These are phyloP conservation scores for Gastrophryne carolinensis DNA, from an alignment of 2,797 vertebrate genomes.

Conservation along the genomic window DNA sequence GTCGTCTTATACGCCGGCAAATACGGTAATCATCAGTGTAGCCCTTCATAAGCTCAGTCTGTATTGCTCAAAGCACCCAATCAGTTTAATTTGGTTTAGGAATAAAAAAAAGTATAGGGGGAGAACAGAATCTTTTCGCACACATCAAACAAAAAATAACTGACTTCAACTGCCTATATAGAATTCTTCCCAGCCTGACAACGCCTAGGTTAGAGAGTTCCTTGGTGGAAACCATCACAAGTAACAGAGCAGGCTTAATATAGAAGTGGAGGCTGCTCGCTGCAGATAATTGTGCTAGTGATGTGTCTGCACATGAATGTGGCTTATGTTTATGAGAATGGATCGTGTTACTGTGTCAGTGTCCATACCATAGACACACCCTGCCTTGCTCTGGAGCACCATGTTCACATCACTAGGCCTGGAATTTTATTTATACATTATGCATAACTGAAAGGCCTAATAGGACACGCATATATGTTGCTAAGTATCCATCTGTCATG, in stretches of 20 bases:
- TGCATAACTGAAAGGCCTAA: no score
- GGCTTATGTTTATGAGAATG: background rate
- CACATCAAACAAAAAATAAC: no score
- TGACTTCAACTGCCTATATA: no score
- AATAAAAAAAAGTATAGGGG: no score
- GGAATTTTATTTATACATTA: background rate
- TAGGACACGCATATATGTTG: no score
- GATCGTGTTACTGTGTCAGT: background rate
- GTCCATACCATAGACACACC: constrained; percentile 5
- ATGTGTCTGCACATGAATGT: constrained; percentile 9
- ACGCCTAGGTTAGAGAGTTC: background rate
- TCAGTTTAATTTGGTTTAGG: no score
- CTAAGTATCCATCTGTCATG: background rate
- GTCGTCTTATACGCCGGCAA: no score
- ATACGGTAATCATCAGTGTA: no score
- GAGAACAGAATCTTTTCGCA: no score
- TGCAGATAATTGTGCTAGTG: background rate
- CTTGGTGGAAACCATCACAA: background rate
- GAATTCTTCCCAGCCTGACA: background rate
- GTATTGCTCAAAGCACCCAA: no score
- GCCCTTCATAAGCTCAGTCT: no score
- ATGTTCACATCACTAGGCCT: background rate
- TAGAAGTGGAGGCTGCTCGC: background rate
- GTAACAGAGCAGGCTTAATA: background rate
- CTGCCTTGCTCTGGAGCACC: background rate